Evolutionary conservation across 2,797 vertebrate species (phyloP), one percentile per base, ranked within the genome.

Genomic region (Cossypha caffra): DNA sequence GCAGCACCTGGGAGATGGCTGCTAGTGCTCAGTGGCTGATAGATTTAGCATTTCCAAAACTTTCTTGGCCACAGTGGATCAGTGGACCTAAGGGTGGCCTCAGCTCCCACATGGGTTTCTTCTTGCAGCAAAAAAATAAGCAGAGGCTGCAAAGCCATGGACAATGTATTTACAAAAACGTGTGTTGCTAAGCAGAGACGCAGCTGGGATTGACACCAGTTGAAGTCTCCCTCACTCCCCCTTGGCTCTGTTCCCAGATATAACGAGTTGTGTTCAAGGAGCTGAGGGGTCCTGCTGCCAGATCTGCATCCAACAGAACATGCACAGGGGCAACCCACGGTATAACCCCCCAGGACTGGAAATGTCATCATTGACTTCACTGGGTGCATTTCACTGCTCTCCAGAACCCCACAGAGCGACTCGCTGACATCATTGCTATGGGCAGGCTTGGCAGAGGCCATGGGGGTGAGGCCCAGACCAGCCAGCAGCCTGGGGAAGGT

Each of bases 381-480:
- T 90, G 77, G 74, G 83, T 73, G 54, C 82, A 71, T 95, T 93
- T 93, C 91, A 87, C 33, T 62, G 75, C 73, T 94, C 95, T 96
- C 93, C 90, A 95, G 91, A 96, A 94, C 66, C 90, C 90, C 3
- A 2, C 10, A 68, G 92, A 96, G 85, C 43, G 5, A 82, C 51
- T 86, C 86, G 42, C 72, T 97, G 94, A 96, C 94, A 95, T 97
- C 95, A 97, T 58, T 81, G 50, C 93, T 80, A 72, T 11, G 72
- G 58, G 40, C 0, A 0, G 75, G 57, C 78, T 96, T 97, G 94
- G 94, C 95, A 95, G 75, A 94, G 77, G 81, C 5, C 1, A 26
- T 67, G 57, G 42, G 81, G 94, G 48, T 71, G 78, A 95, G 59
- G 91, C 42, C 76, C n/a, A 7, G 63, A 89, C 55, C 74, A 93